Evolutionary conservation across 1,140 invertebrate species (phyloP), one percentile per base, ranked within the genome.

Genomic region (Grapholita molesta): DNA sequence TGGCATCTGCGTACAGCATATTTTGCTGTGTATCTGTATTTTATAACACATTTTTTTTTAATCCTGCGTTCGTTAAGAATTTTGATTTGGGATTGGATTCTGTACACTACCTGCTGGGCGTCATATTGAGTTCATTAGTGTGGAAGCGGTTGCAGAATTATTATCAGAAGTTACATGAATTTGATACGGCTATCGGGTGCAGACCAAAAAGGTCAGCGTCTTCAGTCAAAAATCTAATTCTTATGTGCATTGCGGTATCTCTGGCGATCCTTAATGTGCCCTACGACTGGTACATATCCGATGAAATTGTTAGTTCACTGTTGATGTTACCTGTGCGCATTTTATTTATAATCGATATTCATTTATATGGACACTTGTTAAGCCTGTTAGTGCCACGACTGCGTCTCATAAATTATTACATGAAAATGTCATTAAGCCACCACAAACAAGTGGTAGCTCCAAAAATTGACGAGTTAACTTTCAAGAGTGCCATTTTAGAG

Each of bases 311-410:
- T 23, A 2, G 3, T 71, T 23, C 53, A 30, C 55, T 30, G 7
- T 21, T 33, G 1, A n/a, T 76, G 11, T 53, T 77, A 3, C 71
- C 76, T 21, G 24, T 74, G 0, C 71, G 70, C 11, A n/a, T 74
- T 0, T 24, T 76, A 32, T 69, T 73, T 48, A 70, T 67, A 12
- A 28, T 80, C 1, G 84, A 86, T 66, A 28, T 78, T 6, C 68
- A 80, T 70, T 86, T 72, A 21, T 77, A 70, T 21, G 80, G 70
- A 0, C 80, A 84, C 30, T 32, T 84, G 7, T 57, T 86, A 0
- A 80, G 72, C 61, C 72, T 82, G 5, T 64, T 86, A 0, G 69
- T 69, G 11, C 77, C 79, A 1, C 72, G 84, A 8, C 21, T 86
- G 4, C 72, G 69, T 15, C 33, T 76, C 21, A 77, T 86, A 3